Evolutionary conservation across 2,888 invertebrate species (phyloP), one percentile per base, ranked within the genome.

Genomic region (Sarcophaga variegata): DNA sequence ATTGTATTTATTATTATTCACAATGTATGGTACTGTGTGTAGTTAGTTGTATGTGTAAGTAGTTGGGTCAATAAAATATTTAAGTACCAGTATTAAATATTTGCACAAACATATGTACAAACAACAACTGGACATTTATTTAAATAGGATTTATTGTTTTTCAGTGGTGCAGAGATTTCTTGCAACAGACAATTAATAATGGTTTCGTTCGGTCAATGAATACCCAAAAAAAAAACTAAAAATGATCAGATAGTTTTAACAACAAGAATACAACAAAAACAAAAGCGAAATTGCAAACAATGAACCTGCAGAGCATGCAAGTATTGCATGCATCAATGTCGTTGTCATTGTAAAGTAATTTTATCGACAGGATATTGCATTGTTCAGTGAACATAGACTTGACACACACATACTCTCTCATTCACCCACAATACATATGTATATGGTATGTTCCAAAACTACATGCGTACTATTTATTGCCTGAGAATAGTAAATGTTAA

Each of bases 281-380:
- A 81, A 69, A 75, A 69, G 22, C 37, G 67, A 70, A 81, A 77
- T 72, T 71, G 60, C 71, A 20, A 71, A 72, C 72, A 81, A 79
- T 82, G 54, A 17, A 67, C 54, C 54, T 54, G 17, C 54, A 54
- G 3, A 22, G 64, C 37, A 62, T n/a, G n/a, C n/a, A 70, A 45
- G 70, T 80, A 63, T 76, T 80, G 69, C 80, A 81, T 80, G 69
- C 27, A 60, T 71, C 63, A 81, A 63, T 76, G 79, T 76, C 37
- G 67, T 59, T 47, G 49, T 37, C 49, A 71, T 82, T 63, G 85
- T 59, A 54, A 54, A 22, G 63, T 14, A 27, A 76, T 79, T 77
- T 78, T 71, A 84, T 84, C 75, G 60, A 79, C 76, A 82, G 84
- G 79, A 80, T 82, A 87, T 87, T 87, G 79, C 79, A 82, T 80